Evolutionary conservation across 2,888 invertebrate species (phyloP), one percentile per base, ranked within the genome.

Genomic region (Drosophila algonquin): DNA sequence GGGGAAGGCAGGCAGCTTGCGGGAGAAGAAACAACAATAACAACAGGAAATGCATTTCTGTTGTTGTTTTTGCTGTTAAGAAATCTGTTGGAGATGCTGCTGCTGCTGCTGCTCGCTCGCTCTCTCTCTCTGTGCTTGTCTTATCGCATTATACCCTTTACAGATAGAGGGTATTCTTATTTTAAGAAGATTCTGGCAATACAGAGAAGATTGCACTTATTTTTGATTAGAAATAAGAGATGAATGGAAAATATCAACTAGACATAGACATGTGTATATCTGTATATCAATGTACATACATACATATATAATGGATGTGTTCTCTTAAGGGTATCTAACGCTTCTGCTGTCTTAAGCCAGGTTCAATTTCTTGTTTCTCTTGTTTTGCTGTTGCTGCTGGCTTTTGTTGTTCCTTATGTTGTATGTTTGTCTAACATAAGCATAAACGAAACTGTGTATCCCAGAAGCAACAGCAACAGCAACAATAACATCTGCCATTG

Each of bases 21-120:
- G 40, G 40, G 54, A 45, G 68, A 67, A 46, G 68, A 67, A 46
- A 46, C 73, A 71, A 65, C 82, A 87, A 82, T 79, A 87, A 87
- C 80, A 83, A 83, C 83, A 83, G 83, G 88, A 83, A 83, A 76
- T 85, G 80, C 82, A 83, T 87, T 75, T 83, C 85, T 6, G 40
- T 40, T 40, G 40, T 40, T 40, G 82, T 77, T 85, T 70, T 72
- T 79, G 85, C 77, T 84, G 85, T 85, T 81, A 85, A 85, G 88
- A 82, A 85, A 87, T 77, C 85, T 40, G 68, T 58, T 59, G 35
- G 40, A 40, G 52, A 27, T 72, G 69, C 73, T 68, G 76, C 73
- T 40, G 24, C 24, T 68, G 76, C 73, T 40, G 24, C 24, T 24
- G 5, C 24, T 24, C 5, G 35, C n/a, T n/a, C 12, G 6, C 14